Conservation (phyloP, 1,140 invertebrate genomes). For the Drosophila littoralis region DNA sequence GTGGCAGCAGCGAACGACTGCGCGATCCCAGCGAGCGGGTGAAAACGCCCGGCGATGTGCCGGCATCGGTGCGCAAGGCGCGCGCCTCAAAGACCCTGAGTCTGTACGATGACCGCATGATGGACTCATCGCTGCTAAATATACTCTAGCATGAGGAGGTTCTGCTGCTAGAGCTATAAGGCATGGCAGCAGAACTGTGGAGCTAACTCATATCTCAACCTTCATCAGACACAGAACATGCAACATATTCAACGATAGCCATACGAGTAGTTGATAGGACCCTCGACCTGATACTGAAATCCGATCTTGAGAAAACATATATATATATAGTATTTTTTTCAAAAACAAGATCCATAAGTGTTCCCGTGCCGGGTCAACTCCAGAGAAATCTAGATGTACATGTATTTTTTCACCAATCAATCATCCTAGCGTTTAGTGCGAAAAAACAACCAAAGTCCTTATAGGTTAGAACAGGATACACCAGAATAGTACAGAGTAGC, state of each 20-base stretch:
- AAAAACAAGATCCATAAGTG: conserved; percentile 22
- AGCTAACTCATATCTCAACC: conserved; percentile 62
- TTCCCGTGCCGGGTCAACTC: conserved; percentile 8
- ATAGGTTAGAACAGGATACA: conserved; percentile 70
- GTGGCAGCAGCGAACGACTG: conserved; percentile 86
- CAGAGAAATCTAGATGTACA: conserved; percentile 61
- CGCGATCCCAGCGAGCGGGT: conserved; percentile 90
- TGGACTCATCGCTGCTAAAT: conserved; percentile 86
- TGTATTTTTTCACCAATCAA: conserved; percentile 82
- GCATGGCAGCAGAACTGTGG: conserved; percentile 54
- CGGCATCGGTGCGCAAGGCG: conserved; percentile 89
- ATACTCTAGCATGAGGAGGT: conserved; percentile 85
- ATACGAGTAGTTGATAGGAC: conserved; percentile 43
- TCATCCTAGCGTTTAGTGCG: conserved; percentile 80
- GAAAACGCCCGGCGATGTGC: conserved; percentile 92
- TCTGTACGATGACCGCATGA: conserved; percentile 94
- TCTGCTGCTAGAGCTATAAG: conserved; percentile 82
- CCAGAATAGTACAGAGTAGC: conserved; percentile 20
- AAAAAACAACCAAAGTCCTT: conserved; percentile 82
- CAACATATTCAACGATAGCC: conserved; percentile 77
- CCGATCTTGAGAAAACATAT: conserved; percentile 15
- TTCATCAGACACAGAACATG: conserved; percentile 42
- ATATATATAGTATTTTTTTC: conserved; percentile 50
- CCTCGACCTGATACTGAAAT: conserved; percentile 34
- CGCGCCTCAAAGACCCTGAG: conserved; percentile 89